A percentile compares a stretch with the other conserved stretches of the same genome.
phyloP scores from a whole-genome alignment of 92 coral and sea anemone species.

The Actinernus sp. region DNA sequence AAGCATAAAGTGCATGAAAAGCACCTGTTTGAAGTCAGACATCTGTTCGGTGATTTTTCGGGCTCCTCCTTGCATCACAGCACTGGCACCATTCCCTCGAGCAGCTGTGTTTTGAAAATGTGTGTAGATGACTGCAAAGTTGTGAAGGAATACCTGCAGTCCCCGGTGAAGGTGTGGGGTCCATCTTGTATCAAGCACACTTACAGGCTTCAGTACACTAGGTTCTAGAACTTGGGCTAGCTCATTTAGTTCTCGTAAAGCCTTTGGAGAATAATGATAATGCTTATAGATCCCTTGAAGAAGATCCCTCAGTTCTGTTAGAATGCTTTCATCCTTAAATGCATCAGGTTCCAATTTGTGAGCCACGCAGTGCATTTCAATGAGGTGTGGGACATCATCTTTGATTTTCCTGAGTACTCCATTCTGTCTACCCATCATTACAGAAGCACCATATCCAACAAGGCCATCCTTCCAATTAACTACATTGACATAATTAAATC shows the following conservation, averaged over 20 bases:
- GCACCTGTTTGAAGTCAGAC: slow-evolving; percentile 58
- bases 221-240: slow-evolving; percentile 53
- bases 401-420: slow-evolving; percentile 58
- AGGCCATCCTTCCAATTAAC: slow-evolving; percentile 50
- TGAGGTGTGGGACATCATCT: slow-evolving; percentile 59
- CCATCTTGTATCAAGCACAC: slow-evolving; percentile 45
- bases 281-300: slow-evolving; percentile 50
- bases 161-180: slow-evolving; percentile 40
- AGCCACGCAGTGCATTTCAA: slow-evolving; percentile 58
- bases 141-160: slow-evolving; percentile 51
- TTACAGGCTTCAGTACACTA: slow-evolving; percentile 60
- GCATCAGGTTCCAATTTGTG: slow-evolving; percentile 45
- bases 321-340: slow-evolving; percentile 54
- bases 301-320: slow-evolving; percentile 56
- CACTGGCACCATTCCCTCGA: slow-evolving; percentile 56
- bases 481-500: slow-evolving; percentile 40
- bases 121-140: slow-evolving; percentile 43
- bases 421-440: slow-evolving; percentile 43
- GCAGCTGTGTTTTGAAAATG: slow-evolving; percentile 50
- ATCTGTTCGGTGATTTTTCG: slow-evolving; percentile 48
- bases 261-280: slow-evolving; percentile 48
- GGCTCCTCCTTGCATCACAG: slow-evolving; percentile 50
- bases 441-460: slow-evolving; percentile 51
- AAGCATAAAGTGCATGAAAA: slow-evolving; percentile 41
- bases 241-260: slow-evolving; percentile 47